phyloP scores from a whole-genome alignment of 2,888 invertebrate genomes.

The Megalurothrips usitatus region DNA sequence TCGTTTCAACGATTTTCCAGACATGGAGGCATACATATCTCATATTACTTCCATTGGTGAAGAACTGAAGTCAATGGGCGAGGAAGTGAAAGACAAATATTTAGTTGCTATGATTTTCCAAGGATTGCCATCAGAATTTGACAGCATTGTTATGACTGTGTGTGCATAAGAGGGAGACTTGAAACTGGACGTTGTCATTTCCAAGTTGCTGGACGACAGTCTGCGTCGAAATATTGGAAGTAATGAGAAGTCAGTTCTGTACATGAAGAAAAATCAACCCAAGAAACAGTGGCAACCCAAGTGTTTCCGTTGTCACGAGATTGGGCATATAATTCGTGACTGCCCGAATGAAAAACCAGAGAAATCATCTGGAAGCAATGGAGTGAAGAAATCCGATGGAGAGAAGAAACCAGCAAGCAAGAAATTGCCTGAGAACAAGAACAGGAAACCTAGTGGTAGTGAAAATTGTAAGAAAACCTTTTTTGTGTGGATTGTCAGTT shows the following conservation, averaged over 20 bases:
- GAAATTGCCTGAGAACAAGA: not conserved
- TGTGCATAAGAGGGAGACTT: not conserved
- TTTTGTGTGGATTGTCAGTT: not conserved
- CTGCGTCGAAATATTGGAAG: not conserved
- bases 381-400: not conserved
- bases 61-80: not conserved
- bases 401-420: not conserved
- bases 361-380: not conserved
- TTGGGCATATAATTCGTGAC: not conserved
- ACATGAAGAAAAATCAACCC: not conserved
- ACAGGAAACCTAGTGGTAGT: not conserved
- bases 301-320: not conserved
- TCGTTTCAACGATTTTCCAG: not conserved
- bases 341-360: not conserved
- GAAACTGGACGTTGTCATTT: not conserved
- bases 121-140: not conserved
- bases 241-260: not conserved
- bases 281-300: not conserved
- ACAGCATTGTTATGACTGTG: not conserved
- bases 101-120: too few species aligned
- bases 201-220: conserved; percentile 6
- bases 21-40: not conserved
- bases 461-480: not conserved
- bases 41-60: not conserved
- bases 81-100: too few species aligned